phyloP scores from a whole-genome alignment of 2,113 vertebrate species.

The Laterallus jamaicensis region DNA sequence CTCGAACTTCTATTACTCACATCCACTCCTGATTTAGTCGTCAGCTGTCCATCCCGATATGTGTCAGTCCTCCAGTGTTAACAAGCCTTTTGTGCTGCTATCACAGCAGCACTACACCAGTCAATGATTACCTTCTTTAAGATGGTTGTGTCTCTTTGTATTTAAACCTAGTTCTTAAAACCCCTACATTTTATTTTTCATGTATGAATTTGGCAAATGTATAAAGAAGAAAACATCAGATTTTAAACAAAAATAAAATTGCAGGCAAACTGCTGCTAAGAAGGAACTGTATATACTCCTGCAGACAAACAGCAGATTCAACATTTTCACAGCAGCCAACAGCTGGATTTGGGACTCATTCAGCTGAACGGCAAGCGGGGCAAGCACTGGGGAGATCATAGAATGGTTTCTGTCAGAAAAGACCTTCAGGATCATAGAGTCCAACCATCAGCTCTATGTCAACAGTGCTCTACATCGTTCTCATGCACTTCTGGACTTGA shows the following conservation, averaged over 20 bases:
- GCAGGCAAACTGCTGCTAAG: not conserved
- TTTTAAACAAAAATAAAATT: not conserved
- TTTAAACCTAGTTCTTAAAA: not conserved
- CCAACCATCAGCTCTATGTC: no score
- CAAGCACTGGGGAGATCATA: not conserved
- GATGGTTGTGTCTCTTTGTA: not conserved
- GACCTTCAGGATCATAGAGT: no score
- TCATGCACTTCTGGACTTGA: not conserved
- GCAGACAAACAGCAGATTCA: not conserved
- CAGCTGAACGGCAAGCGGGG: not conserved
- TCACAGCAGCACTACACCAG: not conserved
- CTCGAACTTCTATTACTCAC: not conserved
- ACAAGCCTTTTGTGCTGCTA: not conserved
- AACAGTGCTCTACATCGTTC: no score
- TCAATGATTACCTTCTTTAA: not conserved
- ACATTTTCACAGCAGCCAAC: not conserved
- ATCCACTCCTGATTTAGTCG: not conserved
- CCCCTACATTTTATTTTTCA: not conserved
- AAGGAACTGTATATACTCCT: not conserved
- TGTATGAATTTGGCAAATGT: not conserved
- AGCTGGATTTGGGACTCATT: not conserved
- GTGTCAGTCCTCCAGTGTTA: not conserved
- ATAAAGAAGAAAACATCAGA: not conserved
- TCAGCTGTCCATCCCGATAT: not conserved
- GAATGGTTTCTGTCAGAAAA: no score